These are phyloP conservation scores for Meleagris gallopavo DNA, from an alignment of 2,113 vertebrate species.

Conservation along the genomic window DNA sequence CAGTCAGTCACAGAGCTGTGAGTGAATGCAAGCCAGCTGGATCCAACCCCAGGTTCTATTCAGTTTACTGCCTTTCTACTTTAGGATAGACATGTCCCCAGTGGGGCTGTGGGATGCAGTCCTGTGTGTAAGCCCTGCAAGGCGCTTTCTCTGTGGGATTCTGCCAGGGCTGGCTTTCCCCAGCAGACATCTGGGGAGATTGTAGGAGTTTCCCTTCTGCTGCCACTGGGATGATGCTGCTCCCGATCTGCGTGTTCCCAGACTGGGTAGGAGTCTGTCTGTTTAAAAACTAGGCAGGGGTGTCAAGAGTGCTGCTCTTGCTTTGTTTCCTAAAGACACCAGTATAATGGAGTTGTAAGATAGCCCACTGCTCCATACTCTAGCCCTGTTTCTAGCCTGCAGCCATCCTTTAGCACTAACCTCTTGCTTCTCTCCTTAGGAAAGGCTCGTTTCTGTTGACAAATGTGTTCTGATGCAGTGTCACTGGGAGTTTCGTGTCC, in stretches of 20 bases:
- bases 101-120: not conserved
- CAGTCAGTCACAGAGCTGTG: accelerated
- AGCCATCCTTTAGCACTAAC: not conserved
- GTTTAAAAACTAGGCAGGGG: not conserved
- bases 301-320: accelerated
- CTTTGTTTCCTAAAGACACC: not conserved
- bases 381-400: not conserved
- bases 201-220: not conserved
- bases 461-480: not conserved
- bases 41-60: not conserved
- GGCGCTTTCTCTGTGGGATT: accelerated
- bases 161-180: not conserved
- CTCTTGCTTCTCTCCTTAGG: not conserved
- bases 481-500: not conserved
- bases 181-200: accelerated
- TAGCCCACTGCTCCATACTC: not conserved
- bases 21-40: not conserved
- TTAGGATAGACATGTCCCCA: not conserved
- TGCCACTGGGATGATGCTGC: not conserved
- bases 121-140: accelerated
- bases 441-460: not conserved
- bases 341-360: accelerated
- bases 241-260: not conserved
- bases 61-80: not conserved
- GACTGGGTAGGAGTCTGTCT: not conserved